Evolutionary conservation across 1,140 invertebrate species (phyloP).

Genomic region (Periplaneta americana): DNA sequence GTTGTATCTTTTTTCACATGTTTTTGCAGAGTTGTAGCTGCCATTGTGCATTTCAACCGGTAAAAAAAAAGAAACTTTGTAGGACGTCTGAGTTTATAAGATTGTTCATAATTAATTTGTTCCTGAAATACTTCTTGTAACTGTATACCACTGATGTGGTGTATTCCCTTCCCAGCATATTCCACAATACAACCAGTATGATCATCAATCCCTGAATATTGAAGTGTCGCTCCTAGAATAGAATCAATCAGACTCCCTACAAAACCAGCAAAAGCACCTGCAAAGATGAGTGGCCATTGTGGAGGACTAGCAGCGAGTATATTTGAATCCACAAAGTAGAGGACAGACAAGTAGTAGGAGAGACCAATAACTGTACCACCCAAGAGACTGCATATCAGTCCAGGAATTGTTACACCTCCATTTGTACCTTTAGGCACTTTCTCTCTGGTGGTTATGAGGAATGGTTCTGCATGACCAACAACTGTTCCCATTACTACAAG

Average conservation of each 20-base stretch:
- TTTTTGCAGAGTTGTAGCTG: neutral
- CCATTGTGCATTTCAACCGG: no score
- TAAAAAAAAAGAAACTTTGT: no score
- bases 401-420: conserved; percentile 69
- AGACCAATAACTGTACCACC: conserved; percentile 73
- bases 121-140: no score
- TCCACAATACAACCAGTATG: conserved; percentile 65
- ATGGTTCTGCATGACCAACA: conserved; percentile 57
- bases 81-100: no score
- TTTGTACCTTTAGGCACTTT: conserved; percentile 81
- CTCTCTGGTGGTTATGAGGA: conserved; percentile 68
- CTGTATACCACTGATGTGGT: conserved; percentile 68
- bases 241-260: conserved; percentile 81
- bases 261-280: conserved; percentile 66
- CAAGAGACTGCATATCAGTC: conserved; percentile 62
- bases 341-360: conserved; percentile 60
- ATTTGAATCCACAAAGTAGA: conserved; percentile 55
- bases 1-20: neutral
- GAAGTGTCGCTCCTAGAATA: conserved; percentile 74
- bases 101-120: no score
- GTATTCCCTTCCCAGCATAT: conserved; percentile 60
- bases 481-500: conserved; percentile 83
- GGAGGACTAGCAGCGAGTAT: conserved; percentile 55
- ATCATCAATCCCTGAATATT: conserved; percentile 73
- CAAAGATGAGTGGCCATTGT: conserved; percentile 75